Conservation (phyloP, 2,113 vertebrate genomes). For the Clarias batrachus region DNA sequence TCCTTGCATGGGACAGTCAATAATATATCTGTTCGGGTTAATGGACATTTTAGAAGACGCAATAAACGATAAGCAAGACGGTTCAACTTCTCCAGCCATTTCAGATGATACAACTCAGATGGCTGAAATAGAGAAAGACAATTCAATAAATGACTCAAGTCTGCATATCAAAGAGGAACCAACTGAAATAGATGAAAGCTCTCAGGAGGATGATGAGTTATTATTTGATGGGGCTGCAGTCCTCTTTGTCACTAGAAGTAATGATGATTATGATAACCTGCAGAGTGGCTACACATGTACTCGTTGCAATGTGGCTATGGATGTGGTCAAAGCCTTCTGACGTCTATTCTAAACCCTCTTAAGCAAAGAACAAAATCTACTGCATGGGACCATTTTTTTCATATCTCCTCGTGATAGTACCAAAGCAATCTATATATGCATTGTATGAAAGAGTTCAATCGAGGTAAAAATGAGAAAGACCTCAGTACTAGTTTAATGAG, state of each 20-base stretch:
- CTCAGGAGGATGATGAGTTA: slow-evolving; percentile 77
- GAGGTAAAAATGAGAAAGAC: slow-evolving; percentile 97
- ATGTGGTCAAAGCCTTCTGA: slow-evolving; percentile 93
- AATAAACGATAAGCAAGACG: slow-evolving; percentile 42
- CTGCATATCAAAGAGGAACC: slow-evolving; percentile 74
- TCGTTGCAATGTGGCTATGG: slow-evolving; percentile 94
- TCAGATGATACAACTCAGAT: slow-evolving; percentile 62
- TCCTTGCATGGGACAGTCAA: slow-evolving; percentile 65
- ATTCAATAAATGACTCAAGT: slow-evolving; percentile 57
- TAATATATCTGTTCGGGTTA: slow-evolving; percentile 69
- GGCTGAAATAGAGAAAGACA: slow-evolving; percentile 58
- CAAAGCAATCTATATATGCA: slow-evolving; percentile 94
- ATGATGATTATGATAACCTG: slow-evolving; percentile 84
- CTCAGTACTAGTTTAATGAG: slow-evolving; percentile 96
- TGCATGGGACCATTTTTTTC: slow-evolving; percentile 96
- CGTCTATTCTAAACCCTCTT: slow-evolving; percentile 79
- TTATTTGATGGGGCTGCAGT: slow-evolving; percentile 72
- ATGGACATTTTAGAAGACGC: slow-evolving; percentile 56
- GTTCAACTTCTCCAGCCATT: slow-evolving; percentile 60
- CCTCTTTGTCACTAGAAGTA: slow-evolving; percentile 75
- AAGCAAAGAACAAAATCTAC: slow-evolving; percentile 92
- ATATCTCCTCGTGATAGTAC: slow-evolving; percentile 95
- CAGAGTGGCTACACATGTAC: slow-evolving; percentile 91
- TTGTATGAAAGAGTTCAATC: slow-evolving; percentile 98
- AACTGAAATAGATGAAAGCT: slow-evolving; percentile 74